Evolutionary conservation across 1,140 invertebrate genomes (phyloP).

Genomic region (Bombus waltoni): DNA sequence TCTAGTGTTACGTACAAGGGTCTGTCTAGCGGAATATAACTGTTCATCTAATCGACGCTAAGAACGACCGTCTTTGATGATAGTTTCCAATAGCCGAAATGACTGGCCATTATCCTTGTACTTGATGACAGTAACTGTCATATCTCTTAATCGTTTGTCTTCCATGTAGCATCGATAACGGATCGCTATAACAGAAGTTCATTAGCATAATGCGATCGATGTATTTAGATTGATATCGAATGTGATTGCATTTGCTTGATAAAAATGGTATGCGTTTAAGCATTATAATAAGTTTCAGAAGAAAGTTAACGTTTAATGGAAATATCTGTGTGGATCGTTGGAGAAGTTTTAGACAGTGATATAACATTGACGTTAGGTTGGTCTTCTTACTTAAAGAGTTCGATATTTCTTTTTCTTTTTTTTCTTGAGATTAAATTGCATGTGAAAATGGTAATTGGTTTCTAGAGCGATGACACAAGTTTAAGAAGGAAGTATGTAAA

Average conservation of each 20-base stretch:
- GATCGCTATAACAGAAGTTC: not conserved
- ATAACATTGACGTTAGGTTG: too few relatives aligned
- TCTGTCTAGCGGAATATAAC: constrained; percentile 39
- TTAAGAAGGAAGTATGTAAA: too few relatives aligned
- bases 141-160: not conserved
- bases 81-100: constrained; percentile 26
- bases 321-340: not conserved
- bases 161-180: not conserved
- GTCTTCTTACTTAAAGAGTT: too few relatives aligned
- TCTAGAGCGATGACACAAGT: too few relatives aligned
- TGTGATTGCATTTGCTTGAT: not conserved
- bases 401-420: too few relatives aligned
- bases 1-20: not conserved
- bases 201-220: not conserved
- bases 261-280: too few relatives aligned
- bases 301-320: not conserved
- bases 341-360: not conserved
- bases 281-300: not conserved
- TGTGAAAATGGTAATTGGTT: too few relatives aligned
- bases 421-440: too few relatives aligned
- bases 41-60: constrained; percentile 28
- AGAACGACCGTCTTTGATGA: constrained; percentile 23
- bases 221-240: not conserved
- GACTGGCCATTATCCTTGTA: constrained; percentile 19
- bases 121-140: constrained; percentile 6